phyloP scores from a whole-genome alignment of 2,113 vertebrate genomes.

The Pomatorhinus ruficollis region DNA sequence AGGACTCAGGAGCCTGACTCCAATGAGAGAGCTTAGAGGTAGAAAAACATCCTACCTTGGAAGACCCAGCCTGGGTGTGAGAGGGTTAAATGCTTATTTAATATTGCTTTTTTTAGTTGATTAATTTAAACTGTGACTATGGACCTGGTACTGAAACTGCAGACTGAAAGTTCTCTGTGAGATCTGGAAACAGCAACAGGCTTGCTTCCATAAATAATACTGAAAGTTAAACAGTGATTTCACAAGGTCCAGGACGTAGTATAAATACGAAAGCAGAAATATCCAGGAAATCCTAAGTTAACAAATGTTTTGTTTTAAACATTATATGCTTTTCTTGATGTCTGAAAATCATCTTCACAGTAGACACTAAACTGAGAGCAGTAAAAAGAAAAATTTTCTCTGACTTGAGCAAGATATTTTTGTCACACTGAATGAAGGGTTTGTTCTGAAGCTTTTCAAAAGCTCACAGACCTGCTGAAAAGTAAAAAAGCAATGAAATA shows the following conservation, averaged over 20 bases:
- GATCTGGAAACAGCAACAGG: constrained; percentile 41
- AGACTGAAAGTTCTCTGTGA: constrained; percentile 38
- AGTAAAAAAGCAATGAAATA: neutral
- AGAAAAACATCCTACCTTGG: neutral
- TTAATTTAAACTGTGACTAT: neutral
- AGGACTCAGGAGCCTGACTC: neutral
- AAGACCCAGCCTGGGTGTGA: neutral
- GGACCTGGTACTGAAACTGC: constrained; percentile 21
- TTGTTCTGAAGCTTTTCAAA: neutral
- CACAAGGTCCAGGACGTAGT: constrained; percentile 34
- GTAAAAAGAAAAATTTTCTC: neutral
- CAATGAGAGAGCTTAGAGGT: neutral
- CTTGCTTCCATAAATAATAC: constrained; percentile 67
- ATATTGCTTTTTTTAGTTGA: neutral
- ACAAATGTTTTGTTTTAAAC: constrained; percentile 59
- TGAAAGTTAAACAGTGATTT: constrained; percentile 62
- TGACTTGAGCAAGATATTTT: neutral
- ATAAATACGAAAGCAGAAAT: constrained; percentile 66
- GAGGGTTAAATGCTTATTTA: neutral
- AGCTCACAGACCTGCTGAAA: neutral
- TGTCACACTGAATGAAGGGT: neutral
- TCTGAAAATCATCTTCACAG: constrained; percentile 2
- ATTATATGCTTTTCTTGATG: constrained; percentile 53
- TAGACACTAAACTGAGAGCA: neutral
- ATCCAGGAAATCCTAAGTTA: constrained; percentile 48